Conservation (phyloP, 2,888 invertebrate species). For the Lagria hirta region DNA sequence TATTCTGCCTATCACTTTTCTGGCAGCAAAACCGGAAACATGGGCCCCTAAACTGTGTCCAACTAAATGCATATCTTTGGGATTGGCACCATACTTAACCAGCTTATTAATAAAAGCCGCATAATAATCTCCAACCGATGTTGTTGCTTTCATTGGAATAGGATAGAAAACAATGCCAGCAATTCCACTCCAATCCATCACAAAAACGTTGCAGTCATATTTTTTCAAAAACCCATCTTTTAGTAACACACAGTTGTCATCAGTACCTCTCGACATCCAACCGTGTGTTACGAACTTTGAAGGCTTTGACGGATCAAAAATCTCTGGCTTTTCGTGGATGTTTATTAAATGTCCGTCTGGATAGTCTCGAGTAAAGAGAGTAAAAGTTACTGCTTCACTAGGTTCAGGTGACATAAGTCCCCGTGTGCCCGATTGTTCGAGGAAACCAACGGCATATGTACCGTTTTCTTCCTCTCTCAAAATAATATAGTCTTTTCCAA, state of each 20-base stretch:
- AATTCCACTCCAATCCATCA: constrained; percentile 46
- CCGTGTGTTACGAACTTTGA: constrained; percentile 59
- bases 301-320: constrained; percentile 53
- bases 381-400: constrained; percentile 54
- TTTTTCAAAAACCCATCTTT: constrained; percentile 54
- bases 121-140: constrained; percentile 57
- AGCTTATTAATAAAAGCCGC: constrained; percentile 55
- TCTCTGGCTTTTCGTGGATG: neutral
- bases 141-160: constrained; percentile 48
- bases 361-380: constrained; percentile 54
- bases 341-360: constrained; percentile 3
- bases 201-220: constrained; percentile 56
- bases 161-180: constrained; percentile 43
- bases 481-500: constrained; percentile 56
- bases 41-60: constrained; percentile 65
- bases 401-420: constrained; percentile 28
- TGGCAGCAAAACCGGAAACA: constrained; percentile 54
- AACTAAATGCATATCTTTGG: constrained; percentile 57
- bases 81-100: constrained; percentile 43
- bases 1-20: constrained; percentile 51
- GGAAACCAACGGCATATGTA: constrained; percentile 41
- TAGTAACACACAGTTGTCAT: constrained; percentile 53
- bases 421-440: constrained; percentile 39
- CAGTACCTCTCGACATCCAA: constrained; percentile 56
- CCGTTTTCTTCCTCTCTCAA: constrained; percentile 55